Base-by-base conservation (phyloP, 2,888 invertebrate species). In the Orthonevra nobilis region DNA sequence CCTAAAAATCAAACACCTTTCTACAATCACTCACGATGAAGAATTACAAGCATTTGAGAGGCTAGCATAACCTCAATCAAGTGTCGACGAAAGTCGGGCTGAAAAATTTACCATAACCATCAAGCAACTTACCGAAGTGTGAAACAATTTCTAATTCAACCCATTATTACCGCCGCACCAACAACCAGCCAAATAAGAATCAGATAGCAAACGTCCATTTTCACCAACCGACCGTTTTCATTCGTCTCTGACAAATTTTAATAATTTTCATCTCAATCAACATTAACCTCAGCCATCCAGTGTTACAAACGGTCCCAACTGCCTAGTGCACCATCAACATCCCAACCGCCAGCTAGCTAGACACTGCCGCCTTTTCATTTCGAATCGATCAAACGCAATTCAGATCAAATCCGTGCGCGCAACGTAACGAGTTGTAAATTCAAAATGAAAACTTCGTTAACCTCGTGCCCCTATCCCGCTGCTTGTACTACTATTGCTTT, bases 381-480 rank as follows among this genome's bases (percentile, higher is more conserved):
- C 54, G 73, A 79, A 79, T 79, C 79, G 79, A 79, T 79, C 79
- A 79, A 79, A 66, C 56, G 64, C 56, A 61, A 79, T 79, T 73
- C 61, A 79, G 79, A 73, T 54, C 73, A 66, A 73, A 34, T 60
- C 58, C 60, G 54, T 66, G 66, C 60, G 72, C 61, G 46, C 63
- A 42, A 46, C 34, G 50, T 73, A 79, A 73, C 79, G 73, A 79
- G 73, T 73, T 72, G 79, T 73, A 79, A 79, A 79, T 73, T 66
- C 68, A 79, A 79, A 79, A 79, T 79, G 79, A 79, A 79, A 79
- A 73, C 79, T 72, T 79, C 66, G 79, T 79, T 79, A 79, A 79
- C 79, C 79, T 56, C 66, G 48, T 79, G 79, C 79, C 61, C 68
- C 72, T 36, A 72, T 77, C 46, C 10, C 56, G 10, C n/a, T n/a